These are phyloP conservation scores for Ammospiza caudacuta DNA, from an alignment of 2,113 vertebrate genomes.

Conservation along the genomic window DNA sequence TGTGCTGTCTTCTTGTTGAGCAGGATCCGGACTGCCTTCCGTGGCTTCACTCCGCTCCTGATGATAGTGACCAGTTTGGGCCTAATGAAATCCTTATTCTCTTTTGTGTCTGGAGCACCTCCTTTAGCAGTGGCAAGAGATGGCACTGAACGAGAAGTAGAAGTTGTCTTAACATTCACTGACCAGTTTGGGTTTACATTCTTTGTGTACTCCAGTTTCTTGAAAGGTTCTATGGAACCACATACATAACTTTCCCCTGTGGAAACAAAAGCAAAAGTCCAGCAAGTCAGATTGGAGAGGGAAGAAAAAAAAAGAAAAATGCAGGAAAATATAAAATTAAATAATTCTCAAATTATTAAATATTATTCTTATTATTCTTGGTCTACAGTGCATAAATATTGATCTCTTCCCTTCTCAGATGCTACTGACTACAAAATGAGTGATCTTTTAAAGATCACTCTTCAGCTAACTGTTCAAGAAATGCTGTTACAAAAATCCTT, in stretches of 20 bases:
- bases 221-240: slow-evolving; percentile 95
- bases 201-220: slow-evolving; percentile 95
- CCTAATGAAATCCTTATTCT: slow-evolving; percentile 93
- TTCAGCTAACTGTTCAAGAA: not conserved
- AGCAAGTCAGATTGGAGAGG: not conserved
- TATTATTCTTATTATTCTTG: not conserved
- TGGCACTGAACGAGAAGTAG: slow-evolving; percentile 77
- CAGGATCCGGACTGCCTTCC: slow-evolving; percentile 92
- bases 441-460: not conserved
- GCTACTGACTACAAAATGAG: not conserved
- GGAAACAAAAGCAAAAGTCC: not conserved
- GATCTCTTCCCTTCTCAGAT: not conserved
- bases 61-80: slow-evolving; percentile 98
- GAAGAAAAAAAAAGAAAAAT: not conserved
- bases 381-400: not conserved
- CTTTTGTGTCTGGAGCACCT: slow-evolving; percentile 80
- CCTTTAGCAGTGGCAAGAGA: slow-evolving; percentile 86
- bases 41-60: slow-evolving; percentile 94
- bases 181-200: slow-evolving; percentile 99
- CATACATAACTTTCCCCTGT: slow-evolving; percentile 97
- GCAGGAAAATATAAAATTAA: not conserved
- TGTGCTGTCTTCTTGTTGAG: slow-evolving; percentile 99
- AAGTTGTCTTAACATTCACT: slow-evolving; percentile 85
- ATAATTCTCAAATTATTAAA: not conserved
- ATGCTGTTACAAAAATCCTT: not conserved